Evolutionary conservation across 2,888 invertebrate species (phyloP), one percentile per base, ranked within the genome.

Genomic region (Brenthis ino): DNA sequence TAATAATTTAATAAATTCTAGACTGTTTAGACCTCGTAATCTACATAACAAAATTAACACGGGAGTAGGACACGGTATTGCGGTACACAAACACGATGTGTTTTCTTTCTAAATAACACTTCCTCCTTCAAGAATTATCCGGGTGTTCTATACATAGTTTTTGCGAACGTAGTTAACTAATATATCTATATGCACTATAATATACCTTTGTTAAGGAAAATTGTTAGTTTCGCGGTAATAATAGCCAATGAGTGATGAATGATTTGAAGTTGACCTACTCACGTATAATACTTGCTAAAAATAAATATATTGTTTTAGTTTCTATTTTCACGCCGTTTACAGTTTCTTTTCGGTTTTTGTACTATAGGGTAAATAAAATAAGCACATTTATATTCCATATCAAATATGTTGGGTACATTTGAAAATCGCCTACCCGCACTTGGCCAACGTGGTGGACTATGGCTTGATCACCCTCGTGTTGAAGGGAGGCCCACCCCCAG

Each of bases 281-380:
- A 63, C 69, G 68, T 72, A 71, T 71, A 72, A 74, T 74, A 74
- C 69, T 71, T 54, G 67, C 75, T 77, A 74, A 75, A 80, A 77
- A 79, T 77, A 81, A 75, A 74, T 16, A 47, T 77, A 77, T 77
- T 81, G 77, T 82, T 77, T 80, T 78, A 71, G 72, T 69, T 75
- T 67, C 71, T 76, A 76, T 75, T 48, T 60, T 55, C 47, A 60
- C 43, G 20, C 63, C 3, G 51, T 16, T 37, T 63, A 51, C 14
- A 16, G 13, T 33, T 58, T 14, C 60, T 48, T 43, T 43, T 43
- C 2, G 37, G 28, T 1, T 43, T 43, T 43, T 43, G 11, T 43
- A 43, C 2, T 2, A 43, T 43, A 43, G 8, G 37, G 11, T 43
- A 43, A 43, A 11, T 11, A 37, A 37, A 11, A 43, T 43, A 43